Conservation (phyloP, 2,888 invertebrate genomes). For the Microctonus brassicae region DNA sequence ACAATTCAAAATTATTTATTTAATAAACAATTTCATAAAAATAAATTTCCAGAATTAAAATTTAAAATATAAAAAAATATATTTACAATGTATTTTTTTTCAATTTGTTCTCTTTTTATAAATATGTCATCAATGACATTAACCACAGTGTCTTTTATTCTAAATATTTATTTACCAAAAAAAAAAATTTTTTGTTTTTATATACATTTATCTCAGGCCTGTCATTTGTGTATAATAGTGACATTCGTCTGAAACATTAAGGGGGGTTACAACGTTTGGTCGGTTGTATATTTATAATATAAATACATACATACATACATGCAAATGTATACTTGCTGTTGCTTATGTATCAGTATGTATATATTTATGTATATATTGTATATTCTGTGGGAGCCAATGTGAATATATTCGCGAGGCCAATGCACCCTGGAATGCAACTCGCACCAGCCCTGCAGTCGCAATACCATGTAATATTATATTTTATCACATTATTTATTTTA, state of each 20-base stretch:
- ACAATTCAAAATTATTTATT: too few species aligned
- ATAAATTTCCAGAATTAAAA: too few species aligned
- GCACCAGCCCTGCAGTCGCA: slow-evolving; percentile 62
- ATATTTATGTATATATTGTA: slow-evolving; percentile 48
- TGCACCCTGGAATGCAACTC: slow-evolving; percentile 62
- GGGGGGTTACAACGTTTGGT: background rate
- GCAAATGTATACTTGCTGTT: background rate
- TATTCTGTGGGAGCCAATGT: slow-evolving; percentile 52
- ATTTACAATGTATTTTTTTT: too few species aligned
- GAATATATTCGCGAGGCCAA: slow-evolving; percentile 63
- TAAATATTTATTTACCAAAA: too few species aligned
- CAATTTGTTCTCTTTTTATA: too few species aligned
- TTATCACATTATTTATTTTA: slow-evolving; percentile 70
- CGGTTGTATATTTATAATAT: background rate
- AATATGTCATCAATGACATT: too few species aligned
- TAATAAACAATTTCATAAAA: too few species aligned
- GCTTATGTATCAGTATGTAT: slow-evolving; percentile 29
- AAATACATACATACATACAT: slow-evolving; percentile 30
- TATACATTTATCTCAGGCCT: background rate
- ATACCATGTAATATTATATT: slow-evolving; percentile 68
- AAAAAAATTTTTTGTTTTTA: background rate
- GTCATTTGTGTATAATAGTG: background rate
- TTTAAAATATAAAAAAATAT: too few species aligned
- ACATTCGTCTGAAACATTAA: background rate
- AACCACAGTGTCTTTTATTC: too few species aligned